Conservation (phyloP, 2,888 invertebrate genomes). For the Sarcophaga subvicina region DNA sequence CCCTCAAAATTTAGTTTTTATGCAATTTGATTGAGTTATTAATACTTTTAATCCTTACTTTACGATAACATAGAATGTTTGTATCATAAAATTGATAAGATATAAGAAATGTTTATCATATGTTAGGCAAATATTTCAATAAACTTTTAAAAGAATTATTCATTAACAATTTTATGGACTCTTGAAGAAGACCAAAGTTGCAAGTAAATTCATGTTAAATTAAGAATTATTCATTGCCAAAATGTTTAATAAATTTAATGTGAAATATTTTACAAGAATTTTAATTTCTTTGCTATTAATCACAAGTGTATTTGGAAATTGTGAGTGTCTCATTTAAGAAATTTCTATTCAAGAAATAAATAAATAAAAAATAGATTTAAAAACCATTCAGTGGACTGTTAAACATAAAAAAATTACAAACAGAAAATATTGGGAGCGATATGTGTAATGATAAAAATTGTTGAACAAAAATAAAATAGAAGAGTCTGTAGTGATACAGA, state of each 20-base stretch:
- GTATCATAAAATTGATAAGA: slow-evolving; percentile 56
- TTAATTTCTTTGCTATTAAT: slow-evolving; percentile 5
- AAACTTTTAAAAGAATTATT: not conserved
- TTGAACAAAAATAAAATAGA: too few relatives aligned
- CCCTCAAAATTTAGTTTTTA: not conserved
- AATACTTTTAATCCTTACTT: slow-evolving; percentile 45
- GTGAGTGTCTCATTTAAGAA: slow-evolving; percentile 29
- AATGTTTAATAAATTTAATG: slow-evolving; percentile 26
- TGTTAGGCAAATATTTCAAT: slow-evolving; percentile 6
- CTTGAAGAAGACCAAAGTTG: not conserved
- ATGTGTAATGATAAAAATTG: too few relatives aligned
- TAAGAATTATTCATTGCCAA: not conserved
- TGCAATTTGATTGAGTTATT: slow-evolving; percentile 4
- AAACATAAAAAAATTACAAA: too few relatives aligned
- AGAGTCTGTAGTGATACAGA: too few relatives aligned
- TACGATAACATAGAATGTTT: slow-evolving; percentile 16
- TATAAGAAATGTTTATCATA: slow-evolving; percentile 48
- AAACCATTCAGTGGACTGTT: too few relatives aligned
- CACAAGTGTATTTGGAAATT: slow-evolving; percentile 17
- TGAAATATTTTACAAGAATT: not conserved
- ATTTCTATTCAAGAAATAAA: too few relatives aligned
- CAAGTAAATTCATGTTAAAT: not conserved
- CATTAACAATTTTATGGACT: slow-evolving; percentile 7
- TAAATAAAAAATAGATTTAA: too few relatives aligned
- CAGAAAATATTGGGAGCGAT: too few relatives aligned